Percentiles rank a stretch among this genome's conserved stretches.
phyloP scores from a whole-genome alignment of 2,797 vertebrate species.

The Eospalax fontanierii region DNA sequence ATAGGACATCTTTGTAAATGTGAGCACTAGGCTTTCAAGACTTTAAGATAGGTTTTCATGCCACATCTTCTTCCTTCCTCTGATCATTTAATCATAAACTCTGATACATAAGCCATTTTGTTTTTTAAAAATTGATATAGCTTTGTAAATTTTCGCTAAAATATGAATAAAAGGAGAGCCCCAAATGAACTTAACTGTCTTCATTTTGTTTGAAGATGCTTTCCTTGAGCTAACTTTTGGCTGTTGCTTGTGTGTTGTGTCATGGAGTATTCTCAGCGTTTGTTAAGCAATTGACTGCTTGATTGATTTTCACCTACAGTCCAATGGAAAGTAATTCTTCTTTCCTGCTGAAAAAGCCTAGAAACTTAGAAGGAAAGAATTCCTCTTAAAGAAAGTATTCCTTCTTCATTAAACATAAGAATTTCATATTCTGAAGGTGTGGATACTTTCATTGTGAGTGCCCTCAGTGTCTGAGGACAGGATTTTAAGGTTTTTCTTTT shows the following conservation, averaged over 20 bases:
- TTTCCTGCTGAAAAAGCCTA: slow-evolving; percentile 15
- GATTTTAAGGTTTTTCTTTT: slow-evolving; percentile 72
- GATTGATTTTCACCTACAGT: not conserved
- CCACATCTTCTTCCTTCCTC: not conserved
- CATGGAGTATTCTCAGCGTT: not conserved
- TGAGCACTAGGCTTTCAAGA: not conserved
- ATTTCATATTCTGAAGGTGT: slow-evolving; percentile 49
- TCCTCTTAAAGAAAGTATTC: slow-evolving; percentile 3
- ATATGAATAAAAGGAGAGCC: not conserved
- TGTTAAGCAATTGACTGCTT: slow-evolving; percentile 21
- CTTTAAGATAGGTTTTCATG: not conserved
- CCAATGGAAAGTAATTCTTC: not conserved
- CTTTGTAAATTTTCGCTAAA: not conserved
- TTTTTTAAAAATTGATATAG: not conserved
- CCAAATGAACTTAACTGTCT: not conserved
- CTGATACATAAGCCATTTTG: not conserved
- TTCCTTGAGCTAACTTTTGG: not conserved
- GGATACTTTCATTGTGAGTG: slow-evolving; percentile 61
- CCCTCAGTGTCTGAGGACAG: slow-evolving; percentile 59
- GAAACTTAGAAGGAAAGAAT: slow-evolving; percentile 29
- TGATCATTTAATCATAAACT: not conserved
- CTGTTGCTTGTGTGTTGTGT: not conserved
- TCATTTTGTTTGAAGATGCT: not conserved
- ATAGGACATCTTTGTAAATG: not conserved
- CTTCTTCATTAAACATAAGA: slow-evolving; percentile 26